Conservation (phyloP, 30 jellyfish, hydroid and myxozoan genomes). For the Pseudorhiza aurosa region DNA sequence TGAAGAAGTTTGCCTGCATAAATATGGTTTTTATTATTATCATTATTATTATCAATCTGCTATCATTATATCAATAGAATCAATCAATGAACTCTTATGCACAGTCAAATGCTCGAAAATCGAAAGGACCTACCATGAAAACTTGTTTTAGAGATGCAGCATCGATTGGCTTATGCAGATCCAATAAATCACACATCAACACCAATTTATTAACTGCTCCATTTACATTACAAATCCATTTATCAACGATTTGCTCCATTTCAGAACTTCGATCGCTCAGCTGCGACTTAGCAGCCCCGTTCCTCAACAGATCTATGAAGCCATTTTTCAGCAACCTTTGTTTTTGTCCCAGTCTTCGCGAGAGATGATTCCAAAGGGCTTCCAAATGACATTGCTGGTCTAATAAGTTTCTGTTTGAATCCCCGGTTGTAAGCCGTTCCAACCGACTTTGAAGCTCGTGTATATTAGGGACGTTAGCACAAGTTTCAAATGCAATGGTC, state of each 20-base stretch:
- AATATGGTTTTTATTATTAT: too few relatives aligned
- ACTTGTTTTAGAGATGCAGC: conserved; percentile 28
- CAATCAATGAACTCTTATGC: too few relatives aligned
- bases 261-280: neutral
- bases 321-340: conserved; percentile 12
- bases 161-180: conserved; percentile 24
- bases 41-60: too few relatives aligned
- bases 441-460: conserved; percentile 23
- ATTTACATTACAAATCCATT: conserved; percentile 24
- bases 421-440: neutral
- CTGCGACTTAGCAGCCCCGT: neutral
- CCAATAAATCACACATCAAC: conserved; percentile 27
- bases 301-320: neutral
- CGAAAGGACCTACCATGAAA: conserved; percentile 30
- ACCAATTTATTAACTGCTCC: conserved; percentile 16
- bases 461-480: conserved; percentile 69
- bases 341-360: conserved; percentile 31
- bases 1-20: too few relatives aligned
- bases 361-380: conserved; percentile 66
- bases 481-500: conserved; percentile 57
- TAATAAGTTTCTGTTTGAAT: neutral
- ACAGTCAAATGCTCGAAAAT: too few relatives aligned
- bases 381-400: conserved; percentile 66
- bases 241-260: neutral
- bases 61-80: too few relatives aligned